phyloP scores from a whole-genome alignment of 2,888 invertebrate genomes.

The Gandaritis pyraliata region DNA sequence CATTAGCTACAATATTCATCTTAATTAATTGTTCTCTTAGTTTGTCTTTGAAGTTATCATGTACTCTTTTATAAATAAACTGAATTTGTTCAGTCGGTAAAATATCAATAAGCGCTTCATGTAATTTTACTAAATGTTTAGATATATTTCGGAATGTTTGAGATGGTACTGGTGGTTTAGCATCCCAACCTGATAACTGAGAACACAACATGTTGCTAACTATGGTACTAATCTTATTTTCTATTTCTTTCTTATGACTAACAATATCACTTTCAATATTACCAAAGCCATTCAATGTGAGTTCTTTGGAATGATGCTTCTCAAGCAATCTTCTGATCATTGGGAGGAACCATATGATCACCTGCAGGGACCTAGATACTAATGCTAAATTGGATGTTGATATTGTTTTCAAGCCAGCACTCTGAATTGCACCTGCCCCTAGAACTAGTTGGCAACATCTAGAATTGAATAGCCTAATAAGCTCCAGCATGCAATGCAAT shows the following conservation, averaged over 20 bases:
- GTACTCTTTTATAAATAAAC: slow-evolving; percentile 90
- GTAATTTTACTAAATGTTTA: slow-evolving; percentile 94
- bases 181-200: slow-evolving; percentile 95
- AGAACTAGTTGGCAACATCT: slow-evolving; percentile 96
- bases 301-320: slow-evolving; percentile 80
- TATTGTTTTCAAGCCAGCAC: slow-evolving; percentile 96
- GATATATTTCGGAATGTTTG: slow-evolving; percentile 94
- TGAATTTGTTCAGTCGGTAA: slow-evolving; percentile 92
- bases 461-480: slow-evolving; percentile 94
- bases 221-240: slow-evolving; percentile 95
- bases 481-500: slow-evolving; percentile 93
- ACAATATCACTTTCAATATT: slow-evolving; percentile 91
- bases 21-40: slow-evolving; percentile 92
- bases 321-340: slow-evolving; percentile 88
- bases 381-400: slow-evolving; percentile 97
- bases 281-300: slow-evolving; percentile 84
- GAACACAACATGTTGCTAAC: slow-evolving; percentile 93
- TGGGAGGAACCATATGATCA: slow-evolving; percentile 91
- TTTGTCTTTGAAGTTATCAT: slow-evolving; percentile 94
- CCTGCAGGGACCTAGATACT: slow-evolving; percentile 92
- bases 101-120: slow-evolving; percentile 95
- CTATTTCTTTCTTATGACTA: slow-evolving; percentile 96
- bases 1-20: slow-evolving; percentile 96
- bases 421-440: slow-evolving; percentile 97
- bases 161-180: slow-evolving; percentile 97